phyloP scores from a whole-genome alignment of 2,888 invertebrate genomes.

The Nomada fucata region DNA sequence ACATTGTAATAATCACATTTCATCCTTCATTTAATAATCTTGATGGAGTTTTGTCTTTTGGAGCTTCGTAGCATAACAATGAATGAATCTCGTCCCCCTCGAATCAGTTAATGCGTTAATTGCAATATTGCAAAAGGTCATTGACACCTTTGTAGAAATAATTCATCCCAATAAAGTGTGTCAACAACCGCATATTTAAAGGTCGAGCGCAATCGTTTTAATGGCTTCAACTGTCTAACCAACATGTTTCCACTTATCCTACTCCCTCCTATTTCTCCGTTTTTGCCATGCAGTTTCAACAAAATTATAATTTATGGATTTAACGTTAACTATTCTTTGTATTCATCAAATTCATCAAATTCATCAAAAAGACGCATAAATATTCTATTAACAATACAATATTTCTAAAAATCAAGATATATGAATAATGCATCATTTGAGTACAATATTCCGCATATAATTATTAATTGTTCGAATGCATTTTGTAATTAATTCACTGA shows the following conservation, averaged over 20 bases:
- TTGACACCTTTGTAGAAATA: slow-evolving; percentile 42
- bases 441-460: neutral
- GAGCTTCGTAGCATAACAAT: neutral
- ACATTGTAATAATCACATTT: no score
- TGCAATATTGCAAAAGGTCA: slow-evolving; percentile 38
- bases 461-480: neutral
- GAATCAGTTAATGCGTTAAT: slow-evolving; percentile 37
- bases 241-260: slow-evolving; percentile 22
- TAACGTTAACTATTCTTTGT: neutral
- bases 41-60: no score
- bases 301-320: neutral
- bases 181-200: slow-evolving; percentile 50
- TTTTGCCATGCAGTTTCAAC: neutral
- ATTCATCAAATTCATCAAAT: neutral
- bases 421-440: neutral
- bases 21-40: no score
- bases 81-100: slow-evolving; percentile 28
- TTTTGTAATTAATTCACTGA: slow-evolving; percentile 6
- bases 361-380: neutral
- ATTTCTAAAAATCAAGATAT: neutral
- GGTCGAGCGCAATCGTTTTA: slow-evolving; percentile 42
- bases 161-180: slow-evolving; percentile 53
- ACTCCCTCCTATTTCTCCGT: neutral
- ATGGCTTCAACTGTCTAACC: slow-evolving; percentile 28
- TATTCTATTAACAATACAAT: neutral